Evolutionary conservation across 2,797 vertebrate species (phyloP), one percentile per base, ranked within the genome.

Genomic region (Vultur gryphus): DNA sequence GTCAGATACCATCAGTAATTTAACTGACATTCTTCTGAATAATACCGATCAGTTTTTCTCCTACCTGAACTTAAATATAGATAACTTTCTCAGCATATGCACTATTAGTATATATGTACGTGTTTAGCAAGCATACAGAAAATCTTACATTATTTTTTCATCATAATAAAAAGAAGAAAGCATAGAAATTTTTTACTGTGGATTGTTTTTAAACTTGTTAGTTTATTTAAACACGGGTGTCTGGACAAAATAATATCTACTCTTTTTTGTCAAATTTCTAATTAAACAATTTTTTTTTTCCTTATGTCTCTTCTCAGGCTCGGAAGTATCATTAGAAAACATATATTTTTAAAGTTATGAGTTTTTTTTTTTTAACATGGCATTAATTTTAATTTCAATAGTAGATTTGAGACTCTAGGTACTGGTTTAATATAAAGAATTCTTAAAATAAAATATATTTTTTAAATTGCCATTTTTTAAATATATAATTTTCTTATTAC

Each of bases 111-210:
- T 41, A 28, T 10, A 7, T 11, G 15, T 39, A 78, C 0, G 0
- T 64, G 31, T 7, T 70, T 54, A 76, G 20, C 4, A 9, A 20
- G 11, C 5, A 49, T 15, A 48, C 2, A 52, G 20, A 77, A 72
- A 28, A 5, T 6, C 0, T 59, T 28, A 9, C 7, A 9, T 21
- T 61, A 41, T 18, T 44, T 52, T 65, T 77, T 90, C 6, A 64
- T 67, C 14, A 39, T 15, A 16, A 55, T 37, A 33, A 12, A 66
- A 77, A 58, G 6, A 71, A 67, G 62, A 76, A 46, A 19, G 0
- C 1, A 41, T 1, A 25, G 3, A 10, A 2, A 1, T 28, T 51
- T 43, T 48, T 35, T 21, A 16, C 4, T 35, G 4, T 37, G 39
- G 1, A 1, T 31, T 62, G 1, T 20, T 88, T 87, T 49, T 48